Evolutionary conservation across 23 tunicate species (phyloP).

Genomic region (Styela plicata): DNA sequence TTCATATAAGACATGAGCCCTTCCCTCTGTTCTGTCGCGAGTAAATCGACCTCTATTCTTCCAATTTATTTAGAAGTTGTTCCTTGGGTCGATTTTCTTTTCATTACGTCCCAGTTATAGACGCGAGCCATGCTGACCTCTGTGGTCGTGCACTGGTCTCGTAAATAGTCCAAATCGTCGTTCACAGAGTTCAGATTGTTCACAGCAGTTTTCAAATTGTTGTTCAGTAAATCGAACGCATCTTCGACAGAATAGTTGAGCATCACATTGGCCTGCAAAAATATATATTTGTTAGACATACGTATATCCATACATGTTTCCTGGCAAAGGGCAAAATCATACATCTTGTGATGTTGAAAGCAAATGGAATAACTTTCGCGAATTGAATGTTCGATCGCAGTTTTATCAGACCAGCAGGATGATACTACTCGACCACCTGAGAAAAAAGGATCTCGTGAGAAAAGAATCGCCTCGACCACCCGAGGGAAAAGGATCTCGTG

Average conservation of each 20-base stretch:
- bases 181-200: slow-evolving; percentile 58
- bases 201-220: slow-evolving; percentile 65
- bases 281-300: background rate
- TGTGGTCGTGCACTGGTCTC: slow-evolving; percentile 98
- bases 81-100: slow-evolving; percentile 30
- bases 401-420: too few species aligned
- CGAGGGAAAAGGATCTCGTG: too few species aligned
- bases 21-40: background rate
- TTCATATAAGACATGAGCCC: too few species aligned
- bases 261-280: slow-evolving; percentile 90
- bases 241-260: slow-evolving; percentile 68
- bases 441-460: too few species aligned
- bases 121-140: slow-evolving; percentile 95
- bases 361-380: too few species aligned
- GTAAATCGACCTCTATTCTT: background rate
- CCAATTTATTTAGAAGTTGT: background rate
- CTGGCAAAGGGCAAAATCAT: too few species aligned
- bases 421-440: too few species aligned
- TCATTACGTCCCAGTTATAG: slow-evolving; percentile 97
- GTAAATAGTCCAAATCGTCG: slow-evolving; percentile 64
- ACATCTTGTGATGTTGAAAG: too few species aligned
- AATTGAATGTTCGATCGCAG: too few species aligned
- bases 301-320: too few species aligned
- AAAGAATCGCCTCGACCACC: too few species aligned
- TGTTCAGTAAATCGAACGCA: slow-evolving; percentile 59